A percentile compares a stretch with the other conserved stretches of the same genome.
Conservation (phyloP, 2,888 invertebrate genomes). For the Tenodera sinensis region DNA sequence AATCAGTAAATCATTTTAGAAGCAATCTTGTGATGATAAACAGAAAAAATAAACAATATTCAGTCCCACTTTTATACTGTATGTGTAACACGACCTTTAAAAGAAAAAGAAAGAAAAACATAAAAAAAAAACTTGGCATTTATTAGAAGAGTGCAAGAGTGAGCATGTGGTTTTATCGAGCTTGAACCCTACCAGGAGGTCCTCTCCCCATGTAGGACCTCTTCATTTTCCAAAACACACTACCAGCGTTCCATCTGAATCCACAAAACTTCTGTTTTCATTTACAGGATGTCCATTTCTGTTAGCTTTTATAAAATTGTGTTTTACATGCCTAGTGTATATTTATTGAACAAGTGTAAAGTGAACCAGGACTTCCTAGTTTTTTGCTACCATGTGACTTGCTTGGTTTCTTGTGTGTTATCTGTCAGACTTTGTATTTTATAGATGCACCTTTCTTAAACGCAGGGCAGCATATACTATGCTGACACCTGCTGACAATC, state of each 20-base stretch:
- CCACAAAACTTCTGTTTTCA: neutral
- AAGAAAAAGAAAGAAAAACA: neutral
- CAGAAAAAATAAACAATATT: neutral
- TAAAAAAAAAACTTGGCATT: neutral
- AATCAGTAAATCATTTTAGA: neutral
- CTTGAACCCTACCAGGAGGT: neutral
- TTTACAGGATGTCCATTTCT: neutral
- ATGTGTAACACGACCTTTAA: neutral
- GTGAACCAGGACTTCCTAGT: slow-evolving; percentile 4
- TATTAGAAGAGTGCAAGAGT: neutral
- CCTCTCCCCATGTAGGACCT: neutral
- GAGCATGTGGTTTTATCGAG: slow-evolving; percentile 12
- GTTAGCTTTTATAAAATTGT: neutral
- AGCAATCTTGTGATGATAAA: neutral
- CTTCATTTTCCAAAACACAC: neutral
- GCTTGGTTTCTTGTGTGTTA: slow-evolving; percentile 16
- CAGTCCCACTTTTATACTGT: neutral
- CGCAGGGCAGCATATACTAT: slow-evolving; percentile 12
- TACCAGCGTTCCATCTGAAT: neutral
- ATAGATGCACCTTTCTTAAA: slow-evolving; percentile 20
- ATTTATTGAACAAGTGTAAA: slow-evolving; percentile 17
- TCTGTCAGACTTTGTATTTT: slow-evolving; percentile 21
- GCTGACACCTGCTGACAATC: slow-evolving; percentile 27
- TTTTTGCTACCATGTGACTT: slow-evolving; percentile 1
- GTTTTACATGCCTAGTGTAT: slow-evolving; percentile 8